A percentile compares a stretch with the other conserved stretches of the same genome.
phyloP scores from a whole-genome alignment of 2,113 vertebrate species.

The Gallinago paraguaiae region DNA sequence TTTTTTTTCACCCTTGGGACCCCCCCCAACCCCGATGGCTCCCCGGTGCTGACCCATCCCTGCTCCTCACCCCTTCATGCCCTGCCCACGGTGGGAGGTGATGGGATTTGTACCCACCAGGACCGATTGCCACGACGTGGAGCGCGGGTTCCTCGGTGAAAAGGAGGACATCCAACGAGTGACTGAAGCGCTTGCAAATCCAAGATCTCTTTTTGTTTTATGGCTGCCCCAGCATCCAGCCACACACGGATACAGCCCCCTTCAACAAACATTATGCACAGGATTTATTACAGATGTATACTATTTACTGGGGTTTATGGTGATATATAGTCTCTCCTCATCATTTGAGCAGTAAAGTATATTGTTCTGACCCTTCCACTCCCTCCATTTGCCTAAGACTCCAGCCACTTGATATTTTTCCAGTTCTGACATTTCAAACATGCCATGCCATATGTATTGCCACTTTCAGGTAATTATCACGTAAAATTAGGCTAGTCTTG shows the following conservation, averaged over 20 bases:
- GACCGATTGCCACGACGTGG: rapidly evolving
- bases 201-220: neutral
- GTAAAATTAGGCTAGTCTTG: conserved; percentile 82
- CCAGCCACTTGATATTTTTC: conserved; percentile 70
- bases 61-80: neutral
- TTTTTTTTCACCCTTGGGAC: neutral
- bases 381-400: conserved; percentile 61
- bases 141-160: rapidly evolving
- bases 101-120: too few relatives aligned
- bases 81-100: rapidly evolving
- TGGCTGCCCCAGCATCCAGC: neutral
- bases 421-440: conserved; percentile 81
- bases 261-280: conserved; percentile 20
- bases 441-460: conserved; percentile 74
- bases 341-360: conserved; percentile 31
- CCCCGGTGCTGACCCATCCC: rapidly evolving
- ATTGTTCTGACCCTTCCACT: conserved; percentile 43
- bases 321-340: neutral
- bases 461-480: conserved; percentile 83
- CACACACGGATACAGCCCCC: neutral
- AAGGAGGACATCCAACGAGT: rapidly evolving
- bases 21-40: neutral
- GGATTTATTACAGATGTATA: conserved; percentile 32
- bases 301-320: conserved; percentile 25
- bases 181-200: neutral